A percentile compares a stretch with the other conserved stretches of the same genome.
phyloP scores from a whole-genome alignment of 2,888 invertebrate genomes.

The Plemyria rubiginata region DNA sequence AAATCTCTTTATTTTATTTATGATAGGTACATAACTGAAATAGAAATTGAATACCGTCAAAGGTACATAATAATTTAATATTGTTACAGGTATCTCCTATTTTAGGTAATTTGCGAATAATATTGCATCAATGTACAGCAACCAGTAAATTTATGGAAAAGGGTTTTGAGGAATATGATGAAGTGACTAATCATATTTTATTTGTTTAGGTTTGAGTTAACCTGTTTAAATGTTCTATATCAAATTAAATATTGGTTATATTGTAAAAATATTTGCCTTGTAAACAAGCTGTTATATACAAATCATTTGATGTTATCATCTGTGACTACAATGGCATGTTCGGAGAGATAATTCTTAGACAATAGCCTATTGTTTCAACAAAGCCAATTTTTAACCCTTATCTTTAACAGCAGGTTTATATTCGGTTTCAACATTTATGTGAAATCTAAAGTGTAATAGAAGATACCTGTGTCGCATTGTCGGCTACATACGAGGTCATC shows the following conservation, averaged over 20 bases:
- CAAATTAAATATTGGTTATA: background rate
- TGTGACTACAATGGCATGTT: slow-evolving; percentile 2
- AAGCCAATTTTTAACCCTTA: slow-evolving; percentile 24
- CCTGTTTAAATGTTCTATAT: background rate
- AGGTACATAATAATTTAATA: slow-evolving; percentile 53
- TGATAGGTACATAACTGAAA: slow-evolving; percentile 75
- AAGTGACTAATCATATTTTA: background rate
- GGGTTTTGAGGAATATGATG: background rate
- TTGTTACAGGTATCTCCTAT: slow-evolving; percentile 70
- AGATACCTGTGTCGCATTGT: slow-evolving; percentile 69
- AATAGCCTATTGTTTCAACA: slow-evolving; percentile 26
- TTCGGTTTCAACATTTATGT: slow-evolving; percentile 34
- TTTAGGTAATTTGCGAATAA: background rate
- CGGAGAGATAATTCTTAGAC: slow-evolving; percentile 4
- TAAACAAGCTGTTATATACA: background rate
- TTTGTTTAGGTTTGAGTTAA: background rate
- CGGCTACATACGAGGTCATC: slow-evolving; percentile 67
- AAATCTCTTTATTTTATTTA: slow-evolving; percentile 76
- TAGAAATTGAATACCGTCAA: slow-evolving; percentile 65
- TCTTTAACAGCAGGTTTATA: slow-evolving; percentile 13
- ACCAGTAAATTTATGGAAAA: background rate
- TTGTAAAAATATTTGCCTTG: background rate
- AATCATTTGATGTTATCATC: background rate
- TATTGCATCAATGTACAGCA: slow-evolving; percentile 1
- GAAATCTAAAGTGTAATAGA: slow-evolving; percentile 51